Evolutionary conservation across 2,888 invertebrate species (phyloP).

Genomic region (Cheilosia impressa): DNA sequence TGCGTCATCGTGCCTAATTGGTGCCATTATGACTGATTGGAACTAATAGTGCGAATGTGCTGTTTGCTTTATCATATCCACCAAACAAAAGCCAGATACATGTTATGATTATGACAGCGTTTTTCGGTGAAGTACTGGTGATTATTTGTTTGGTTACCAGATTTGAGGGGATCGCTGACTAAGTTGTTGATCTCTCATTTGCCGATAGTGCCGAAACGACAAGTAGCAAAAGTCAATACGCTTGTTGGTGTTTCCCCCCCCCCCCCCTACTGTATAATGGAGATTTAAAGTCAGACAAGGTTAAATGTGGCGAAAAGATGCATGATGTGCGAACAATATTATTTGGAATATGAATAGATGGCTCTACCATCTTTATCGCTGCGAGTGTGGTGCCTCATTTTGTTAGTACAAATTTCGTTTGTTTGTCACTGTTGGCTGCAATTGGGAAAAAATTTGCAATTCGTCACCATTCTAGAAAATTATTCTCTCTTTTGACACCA

Average conservation of each 20-base stretch:
- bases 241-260: not conserved
- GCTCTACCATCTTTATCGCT: too few relatives aligned
- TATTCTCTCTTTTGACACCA: too few relatives aligned
- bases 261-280: not conserved
- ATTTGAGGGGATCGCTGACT: not conserved
- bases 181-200: slow-evolving; percentile 1
- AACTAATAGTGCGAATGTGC: slow-evolving; percentile 44
- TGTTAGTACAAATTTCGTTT: too few relatives aligned
- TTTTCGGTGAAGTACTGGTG: not conserved
- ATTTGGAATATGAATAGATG: too few relatives aligned
- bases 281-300: slow-evolving; percentile 6
- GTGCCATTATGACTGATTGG: slow-evolving; percentile 61
- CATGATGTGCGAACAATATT: not conserved
- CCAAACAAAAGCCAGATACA: slow-evolving; percentile 9
- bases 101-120: slow-evolving; percentile 3
- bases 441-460: too few relatives aligned
- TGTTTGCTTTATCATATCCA: slow-evolving; percentile 16
- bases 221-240: slow-evolving; percentile 14
- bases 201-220: not conserved
- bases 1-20: slow-evolving; percentile 62
- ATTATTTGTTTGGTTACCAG: slow-evolving; percentile 1
- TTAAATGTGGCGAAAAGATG: not conserved
- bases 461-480: too few relatives aligned
- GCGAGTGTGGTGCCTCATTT: too few relatives aligned
- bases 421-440: too few relatives aligned